These are phyloP conservation scores for Otolemur garnettii DNA, from an alignment of 2,113 vertebrate genomes.

Conservation along the genomic window DNA sequence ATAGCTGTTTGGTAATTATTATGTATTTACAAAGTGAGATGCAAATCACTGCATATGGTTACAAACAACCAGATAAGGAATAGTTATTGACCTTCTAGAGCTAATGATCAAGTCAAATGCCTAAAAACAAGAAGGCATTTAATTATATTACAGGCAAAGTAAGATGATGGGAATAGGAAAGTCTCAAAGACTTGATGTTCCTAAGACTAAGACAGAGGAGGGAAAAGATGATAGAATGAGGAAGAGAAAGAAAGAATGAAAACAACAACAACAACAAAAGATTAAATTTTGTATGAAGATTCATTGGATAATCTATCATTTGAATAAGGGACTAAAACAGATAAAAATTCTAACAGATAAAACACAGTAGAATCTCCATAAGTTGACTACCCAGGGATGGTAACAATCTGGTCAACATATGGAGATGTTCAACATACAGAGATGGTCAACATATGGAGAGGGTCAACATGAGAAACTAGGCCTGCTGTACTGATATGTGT, in stretches of 20 bases:
- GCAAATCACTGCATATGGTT: not conserved
- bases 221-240: not conserved
- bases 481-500: too few species aligned
- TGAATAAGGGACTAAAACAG: not conserved
- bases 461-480: too few species aligned
- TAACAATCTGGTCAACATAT: too few species aligned
- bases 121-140: not conserved
- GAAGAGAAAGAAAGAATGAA: not conserved
- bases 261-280: not conserved
- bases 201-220: not conserved
- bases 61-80: not conserved
- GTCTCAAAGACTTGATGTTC: not conserved
- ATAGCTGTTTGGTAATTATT: conserved; percentile 39
- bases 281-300: not conserved
- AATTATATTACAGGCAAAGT: not conserved
- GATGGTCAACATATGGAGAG: too few species aligned
- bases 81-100: not conserved
- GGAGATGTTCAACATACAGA: too few species aligned
- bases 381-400: too few species aligned
- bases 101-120: not conserved
- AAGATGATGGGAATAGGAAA: not conserved
- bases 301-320: not conserved
- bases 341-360: too few species aligned
- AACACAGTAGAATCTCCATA: too few species aligned
- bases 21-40: conserved; percentile 49